These are phyloP conservation scores for Dromas ardeola DNA, from an alignment of 2,113 vertebrate species.

Conservation along the genomic window DNA sequence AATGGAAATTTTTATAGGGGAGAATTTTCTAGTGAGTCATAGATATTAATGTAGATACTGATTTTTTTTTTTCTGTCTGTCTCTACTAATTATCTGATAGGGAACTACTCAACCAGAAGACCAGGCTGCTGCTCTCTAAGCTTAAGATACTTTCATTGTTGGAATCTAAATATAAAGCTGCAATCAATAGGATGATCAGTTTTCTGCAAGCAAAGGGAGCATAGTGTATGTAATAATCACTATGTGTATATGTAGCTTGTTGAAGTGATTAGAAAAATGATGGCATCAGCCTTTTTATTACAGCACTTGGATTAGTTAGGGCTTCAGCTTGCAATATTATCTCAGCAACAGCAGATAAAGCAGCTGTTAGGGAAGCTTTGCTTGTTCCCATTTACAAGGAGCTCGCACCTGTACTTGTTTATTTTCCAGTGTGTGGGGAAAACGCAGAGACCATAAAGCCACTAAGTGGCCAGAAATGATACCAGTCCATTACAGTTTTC, in stretches of 20 bases:
- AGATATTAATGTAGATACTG: background rate
- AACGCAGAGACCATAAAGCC: background rate
- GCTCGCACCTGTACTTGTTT: background rate
- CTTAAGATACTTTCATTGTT: background rate
- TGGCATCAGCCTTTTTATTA: conserved; percentile 30
- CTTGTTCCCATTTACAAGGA: background rate
- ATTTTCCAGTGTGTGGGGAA: background rate
- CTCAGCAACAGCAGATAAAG: background rate
- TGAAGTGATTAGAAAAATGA: conserved; percentile 38
- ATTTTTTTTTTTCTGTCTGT: background rate
- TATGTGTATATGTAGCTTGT: conserved; percentile 10
- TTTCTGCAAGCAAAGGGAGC: conserved; percentile 1
- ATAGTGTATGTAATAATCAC: background rate
- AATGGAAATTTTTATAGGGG: background rate
- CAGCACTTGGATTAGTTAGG: conserved; percentile 20
- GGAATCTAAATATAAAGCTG: background rate
- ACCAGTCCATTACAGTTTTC: background rate
- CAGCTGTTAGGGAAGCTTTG: conserved; percentile 6
- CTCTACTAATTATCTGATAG: background rate
- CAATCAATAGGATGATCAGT: conserved; percentile 5
- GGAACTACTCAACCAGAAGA: background rate
- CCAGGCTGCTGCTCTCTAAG: background rate
- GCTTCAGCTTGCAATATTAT: background rate
- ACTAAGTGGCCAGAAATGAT: background rate
- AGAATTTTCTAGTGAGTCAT: background rate